Evolutionary conservation across 2,113 vertebrate genomes (phyloP), one percentile per base, ranked within the genome.

Genomic region (Nycticryphes semicollaris): DNA sequence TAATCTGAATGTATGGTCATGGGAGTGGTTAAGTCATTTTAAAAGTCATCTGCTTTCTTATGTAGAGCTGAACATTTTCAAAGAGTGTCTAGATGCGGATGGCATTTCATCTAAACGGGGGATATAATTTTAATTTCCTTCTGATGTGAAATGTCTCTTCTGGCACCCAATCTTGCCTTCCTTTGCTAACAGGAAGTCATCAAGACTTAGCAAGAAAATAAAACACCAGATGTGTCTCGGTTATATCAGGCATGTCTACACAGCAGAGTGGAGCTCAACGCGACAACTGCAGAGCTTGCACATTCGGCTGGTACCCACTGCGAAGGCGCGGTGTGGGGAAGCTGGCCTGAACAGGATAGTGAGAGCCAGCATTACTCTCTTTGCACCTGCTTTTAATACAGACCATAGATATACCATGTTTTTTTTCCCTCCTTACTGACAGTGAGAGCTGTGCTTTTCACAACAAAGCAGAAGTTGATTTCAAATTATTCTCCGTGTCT

Each of bases 121-220:
- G 92, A n/a, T 84, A 59, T 85, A 87, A 78, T 94, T 94, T 94
- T 74, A 97, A 94, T 87, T 93, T 95, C 56, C 84, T 85, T 96
- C 73, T 92, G 70, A 82, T 88, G 82, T 90, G 67, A 84, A 94
- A 92, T 53, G 30, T 82, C 91, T 90, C 76, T 76, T 95, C 91
- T 97, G 96, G 91, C 93, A 82, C 76, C 91, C 88, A 82, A 14
- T 68, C 87, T 86, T 88, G 73, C 74, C 53, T 86, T 93, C 90
- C 85, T 90, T 78, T 96, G 87, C 84, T 69, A 95, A 94, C 63
- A 94, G 93, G 92, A 97, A 93, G 88, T 93, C 87, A 70, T 89
- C 51, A 88, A 91, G 84, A 39, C 82, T 94, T 96, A 84, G 89
- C 64, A 94, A 84, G 95, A 96, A 93, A 95, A 75, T 83, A 95